phyloP scores from a whole-genome alignment of 2,113 vertebrate species.

The Prolemur simus region DNA sequence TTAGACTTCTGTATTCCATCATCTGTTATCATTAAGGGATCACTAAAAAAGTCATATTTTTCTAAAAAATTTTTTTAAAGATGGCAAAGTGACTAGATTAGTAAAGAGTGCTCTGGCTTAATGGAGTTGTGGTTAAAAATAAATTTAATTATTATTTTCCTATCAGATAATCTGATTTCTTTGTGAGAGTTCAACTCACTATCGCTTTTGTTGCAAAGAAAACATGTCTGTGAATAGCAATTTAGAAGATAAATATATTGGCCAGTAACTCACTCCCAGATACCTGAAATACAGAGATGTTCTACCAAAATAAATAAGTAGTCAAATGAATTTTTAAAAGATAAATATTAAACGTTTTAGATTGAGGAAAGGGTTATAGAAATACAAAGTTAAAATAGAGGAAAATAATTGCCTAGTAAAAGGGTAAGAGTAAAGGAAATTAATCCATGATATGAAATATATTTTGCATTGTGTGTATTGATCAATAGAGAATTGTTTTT shows the following conservation, averaged over 20 bases:
- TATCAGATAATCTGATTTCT: neutral
- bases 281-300: neutral
- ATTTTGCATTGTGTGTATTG: neutral
- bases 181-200: neutral
- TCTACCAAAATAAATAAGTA: neutral
- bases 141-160: constrained; percentile 43
- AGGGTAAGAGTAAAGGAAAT: neutral
- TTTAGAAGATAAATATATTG: constrained; percentile 28
- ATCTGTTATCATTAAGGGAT: neutral
- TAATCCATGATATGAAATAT: neutral
- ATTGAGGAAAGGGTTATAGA: neutral
- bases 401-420: neutral
- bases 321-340: constrained; percentile 13
- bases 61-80: neutral
- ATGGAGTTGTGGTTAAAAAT: neutral
- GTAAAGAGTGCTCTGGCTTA: neutral
- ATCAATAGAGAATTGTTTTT: neutral
- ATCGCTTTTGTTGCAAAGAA: neutral
- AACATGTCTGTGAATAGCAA: neutral
- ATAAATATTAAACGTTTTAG: constrained; percentile 12
- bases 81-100: neutral
- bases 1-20: neutral
- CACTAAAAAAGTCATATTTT: neutral
- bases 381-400: neutral
- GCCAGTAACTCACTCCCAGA: neutral